phyloP scores from a whole-genome alignment of 2,113 vertebrate genomes.

The Ceuthmochares aereus region DNA sequence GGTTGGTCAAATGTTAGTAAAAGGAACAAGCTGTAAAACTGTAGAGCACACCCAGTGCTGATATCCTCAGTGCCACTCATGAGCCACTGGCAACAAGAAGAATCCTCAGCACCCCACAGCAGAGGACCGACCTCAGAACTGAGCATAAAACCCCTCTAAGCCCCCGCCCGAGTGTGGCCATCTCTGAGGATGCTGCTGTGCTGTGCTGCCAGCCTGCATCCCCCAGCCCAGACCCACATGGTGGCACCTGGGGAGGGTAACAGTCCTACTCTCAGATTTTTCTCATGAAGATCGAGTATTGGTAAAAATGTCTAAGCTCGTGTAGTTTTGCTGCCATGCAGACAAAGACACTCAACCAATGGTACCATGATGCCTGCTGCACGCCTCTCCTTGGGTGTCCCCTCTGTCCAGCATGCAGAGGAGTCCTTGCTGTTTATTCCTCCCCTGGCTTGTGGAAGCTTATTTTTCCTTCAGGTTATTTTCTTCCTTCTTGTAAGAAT shows the following conservation, averaged over 20 bases:
- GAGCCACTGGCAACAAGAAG: no score
- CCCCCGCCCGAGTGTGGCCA: no score
- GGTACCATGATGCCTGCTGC: background rate
- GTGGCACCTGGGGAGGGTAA: background rate
- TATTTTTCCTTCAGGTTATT: background rate
- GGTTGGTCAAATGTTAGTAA: background rate
- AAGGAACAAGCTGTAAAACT: background rate
- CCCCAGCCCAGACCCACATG: no score
- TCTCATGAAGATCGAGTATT: background rate
- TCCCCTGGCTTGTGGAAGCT: background rate
- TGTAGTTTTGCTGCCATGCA: accelerated
- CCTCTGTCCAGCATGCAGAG: background rate
- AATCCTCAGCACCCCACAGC: no score
- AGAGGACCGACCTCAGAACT: no score
- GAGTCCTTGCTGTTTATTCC: background rate
- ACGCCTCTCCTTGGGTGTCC: no score
- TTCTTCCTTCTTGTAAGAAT: background rate
- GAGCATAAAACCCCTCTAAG: no score
- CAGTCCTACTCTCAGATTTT: background rate
- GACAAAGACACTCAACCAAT: background rate
- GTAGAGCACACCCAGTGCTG: background rate
- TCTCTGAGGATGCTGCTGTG: no score
- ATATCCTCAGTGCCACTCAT: accelerated
- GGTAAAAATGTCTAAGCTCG: background rate
- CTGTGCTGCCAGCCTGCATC: no score